Evolutionary conservation across 2,113 vertebrate genomes (phyloP), one percentile per base, ranked within the genome.

Genomic region (Sardina pilchardus): DNA sequence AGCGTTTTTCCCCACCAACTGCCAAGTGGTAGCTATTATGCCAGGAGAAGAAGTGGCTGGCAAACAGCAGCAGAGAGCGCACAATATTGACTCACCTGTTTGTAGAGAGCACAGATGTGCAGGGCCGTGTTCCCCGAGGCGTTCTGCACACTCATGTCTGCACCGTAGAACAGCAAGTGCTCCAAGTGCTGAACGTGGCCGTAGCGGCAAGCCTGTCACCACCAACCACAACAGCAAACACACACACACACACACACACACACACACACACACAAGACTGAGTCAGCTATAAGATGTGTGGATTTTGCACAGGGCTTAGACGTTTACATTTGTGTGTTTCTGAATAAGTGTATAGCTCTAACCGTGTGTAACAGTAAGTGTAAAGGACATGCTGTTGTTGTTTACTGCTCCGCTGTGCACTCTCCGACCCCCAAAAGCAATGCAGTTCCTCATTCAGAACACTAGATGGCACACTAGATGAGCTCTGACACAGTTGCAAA

Each of bases 51-150:
- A 36, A 78, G 71, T 78, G 71, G 10, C 16, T 78, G 30, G 71
- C 30, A 34, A 36, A 34, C 39, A 78, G 71, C 71, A 36, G 30
- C 71, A 14, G 17, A 34, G 71, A 78, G 71, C 14, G 12, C 26
- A 36, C 1, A 36, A 36, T 19, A 78, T 16, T 42, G 24, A 50
- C 94, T 95, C 89, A 96, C 96, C 95, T 96, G 94, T 90, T 96
- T 95, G 87, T 96, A 96, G 36, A 97, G 93, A 9, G 96, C 96
- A 17, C 96, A 96, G 93, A 96, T 94, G 91, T 97, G 96, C 48
- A 96, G 92, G 2, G 96, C 95, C 0, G 95, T 94, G 90, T 96
- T 97, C 34, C 96, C 96, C 0, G 96, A 95, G 36, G 95, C 94
- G 0, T 96, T 96, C 91, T 96, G 93, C 0, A 95, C 95, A 0